phyloP scores from a whole-genome alignment of 2,888 invertebrate species.

The Cheilosia vulpina region DNA sequence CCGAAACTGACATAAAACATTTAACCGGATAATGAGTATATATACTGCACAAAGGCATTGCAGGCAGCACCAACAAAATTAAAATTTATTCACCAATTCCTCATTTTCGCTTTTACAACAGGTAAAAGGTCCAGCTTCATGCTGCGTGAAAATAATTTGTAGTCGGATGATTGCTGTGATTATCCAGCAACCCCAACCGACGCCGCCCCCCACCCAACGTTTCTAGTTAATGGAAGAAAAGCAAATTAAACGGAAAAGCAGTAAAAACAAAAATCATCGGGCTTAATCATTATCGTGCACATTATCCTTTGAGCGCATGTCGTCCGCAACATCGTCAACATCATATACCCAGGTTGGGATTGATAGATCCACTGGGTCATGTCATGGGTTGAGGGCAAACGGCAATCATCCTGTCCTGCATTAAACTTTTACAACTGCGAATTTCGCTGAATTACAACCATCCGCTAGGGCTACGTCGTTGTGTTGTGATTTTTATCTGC shows the following conservation, averaged over 20 bases:
- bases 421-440: conserved; percentile 68
- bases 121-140: conserved; percentile 26
- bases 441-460: conserved; percentile 54
- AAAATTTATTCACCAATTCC: conserved; percentile 34
- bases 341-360: conserved; percentile 5
- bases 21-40: conserved; percentile 42
- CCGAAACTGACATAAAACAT: conserved; percentile 28
- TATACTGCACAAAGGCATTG: conserved; percentile 17
- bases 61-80: conserved; percentile 20
- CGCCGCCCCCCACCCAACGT: not conserved
- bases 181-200: conserved; percentile 17
- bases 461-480: not conserved
- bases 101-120: conserved; percentile 49
- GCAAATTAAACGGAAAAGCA: conserved; percentile 54
- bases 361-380: conserved; percentile 59
- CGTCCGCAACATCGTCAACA: conserved; percentile 34
- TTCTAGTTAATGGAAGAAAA: conserved; percentile 63
- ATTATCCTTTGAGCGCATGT: conserved; percentile 68
- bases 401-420: conserved; percentile 51
- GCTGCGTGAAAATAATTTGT: conserved; percentile 40
- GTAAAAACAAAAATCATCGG: conserved; percentile 46
- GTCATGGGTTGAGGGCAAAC: conserved; percentile 42
- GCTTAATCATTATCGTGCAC: conserved; percentile 64
- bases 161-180: conserved; percentile 58
- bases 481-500: conserved; percentile 5